Base-by-base conservation (phyloP, 2,797 vertebrate species). In the Liparis tanakae region DNA sequence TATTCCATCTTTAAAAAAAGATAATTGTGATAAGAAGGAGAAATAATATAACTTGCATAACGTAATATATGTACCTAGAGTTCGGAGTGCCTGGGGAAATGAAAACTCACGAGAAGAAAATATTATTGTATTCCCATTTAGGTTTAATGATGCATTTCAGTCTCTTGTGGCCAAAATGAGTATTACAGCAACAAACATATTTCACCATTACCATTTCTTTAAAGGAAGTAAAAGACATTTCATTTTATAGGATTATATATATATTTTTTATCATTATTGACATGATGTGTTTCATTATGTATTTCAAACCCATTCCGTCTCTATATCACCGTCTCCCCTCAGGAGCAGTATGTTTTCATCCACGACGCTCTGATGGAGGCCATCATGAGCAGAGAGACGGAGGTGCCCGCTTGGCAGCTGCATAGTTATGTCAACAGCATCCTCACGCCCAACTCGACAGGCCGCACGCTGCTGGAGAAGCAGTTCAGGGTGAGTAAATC, bases 321-420 rank as follows among this genome's bases (percentile, higher is more conserved):
- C 25, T 20, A 6, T 10, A 9, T 15, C 39, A 18, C 0, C 5
- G 5, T 64, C 25, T 65, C 3, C 33, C 41, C 41, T 30, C 48
- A 99, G 98, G 98, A 99, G 91, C 98, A 99, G 95, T 99, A 99
- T 78, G 92, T 99, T 89, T 99, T 99, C 90, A 99, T 99, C 93
- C 98, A 99, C 62, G 97, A 99, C 87, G 96, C 96, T 91, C 95
- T 99, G 93, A 94, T 98, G 96, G 98, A 99, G 94, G 95, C 97
- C 89, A 96, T 99, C 86, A 94, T 98, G 82, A 95, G 97, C 85
- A 96, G 94, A 89, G 97, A 99, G 88, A 99, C 98, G 0, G 98
- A 99, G 94, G 97, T 99, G 66, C 95, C 96, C 33, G 94, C 95
- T 76, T 96, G 90, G 92, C 96, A 98, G 92, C 95, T 99, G 70